Conservation (phyloP, 2,113 vertebrate genomes). For the Gnathonemus echidnorhynchus region DNA sequence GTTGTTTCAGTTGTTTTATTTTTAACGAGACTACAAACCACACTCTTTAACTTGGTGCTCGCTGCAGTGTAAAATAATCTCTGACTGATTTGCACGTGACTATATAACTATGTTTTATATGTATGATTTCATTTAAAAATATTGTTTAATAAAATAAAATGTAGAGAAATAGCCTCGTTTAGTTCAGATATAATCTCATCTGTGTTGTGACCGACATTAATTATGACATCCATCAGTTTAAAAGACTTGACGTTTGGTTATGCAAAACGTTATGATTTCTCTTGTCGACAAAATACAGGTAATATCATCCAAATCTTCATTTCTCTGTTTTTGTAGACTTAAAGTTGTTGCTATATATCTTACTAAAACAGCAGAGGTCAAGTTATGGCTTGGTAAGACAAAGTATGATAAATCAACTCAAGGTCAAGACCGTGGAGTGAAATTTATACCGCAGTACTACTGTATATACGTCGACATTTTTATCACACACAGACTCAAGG, state of each 20-base stretch:
- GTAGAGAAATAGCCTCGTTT: not conserved
- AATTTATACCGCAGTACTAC: not conserved
- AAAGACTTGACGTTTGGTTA: not conserved
- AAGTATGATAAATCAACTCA: not conserved
- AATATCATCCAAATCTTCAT: not conserved
- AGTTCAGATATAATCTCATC: not conserved
- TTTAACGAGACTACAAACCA: not conserved
- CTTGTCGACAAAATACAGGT: not conserved
- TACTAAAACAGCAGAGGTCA: not conserved
- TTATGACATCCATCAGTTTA: not conserved
- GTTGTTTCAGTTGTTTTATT: not conserved
- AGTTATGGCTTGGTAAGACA: not conserved
- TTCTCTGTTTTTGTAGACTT: not conserved
- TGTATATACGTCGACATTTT: not conserved
- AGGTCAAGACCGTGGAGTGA: not conserved
- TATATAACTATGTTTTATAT: not conserved
- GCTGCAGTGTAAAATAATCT: not conserved
- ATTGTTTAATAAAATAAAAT: constrained; percentile 8
- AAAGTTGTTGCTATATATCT: not conserved
- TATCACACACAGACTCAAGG: not conserved
- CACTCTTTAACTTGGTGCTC: not conserved
- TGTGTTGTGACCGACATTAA: not conserved
- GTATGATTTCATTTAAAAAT: not conserved
- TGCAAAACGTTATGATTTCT: not conserved
- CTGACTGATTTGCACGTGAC: not conserved